phyloP scores from a whole-genome alignment of 2,888 invertebrate species.

The Phlogophora meticulosa region DNA sequence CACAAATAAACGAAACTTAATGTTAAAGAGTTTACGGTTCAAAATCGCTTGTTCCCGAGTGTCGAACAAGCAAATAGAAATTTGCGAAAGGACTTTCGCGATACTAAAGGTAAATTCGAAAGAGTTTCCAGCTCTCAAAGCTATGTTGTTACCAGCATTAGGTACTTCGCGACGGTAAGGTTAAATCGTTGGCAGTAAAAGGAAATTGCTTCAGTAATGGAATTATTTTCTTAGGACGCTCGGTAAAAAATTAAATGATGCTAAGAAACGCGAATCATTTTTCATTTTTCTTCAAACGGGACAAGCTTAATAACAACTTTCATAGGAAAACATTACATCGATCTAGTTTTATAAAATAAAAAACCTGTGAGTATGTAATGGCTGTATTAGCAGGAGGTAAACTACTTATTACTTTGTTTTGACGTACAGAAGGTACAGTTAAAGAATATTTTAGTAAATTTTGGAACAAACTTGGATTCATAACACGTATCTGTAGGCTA shows the following conservation, averaged over 20 bases:
- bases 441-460: background rate
- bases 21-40: constrained; percentile 49
- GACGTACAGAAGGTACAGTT: background rate
- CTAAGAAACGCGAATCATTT: constrained; percentile 62
- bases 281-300: constrained; percentile 63
- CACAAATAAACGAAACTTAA: constrained; percentile 52
- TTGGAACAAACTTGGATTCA: background rate
- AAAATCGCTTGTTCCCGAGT: constrained; percentile 52
- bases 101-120: constrained; percentile 86
- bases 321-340: constrained; percentile 49
- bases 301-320: constrained; percentile 56
- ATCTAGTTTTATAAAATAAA: constrained; percentile 33
- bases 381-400: constrained; percentile 20
- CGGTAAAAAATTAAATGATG: constrained; percentile 69
- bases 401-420: background rate
- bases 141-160: constrained; percentile 73
- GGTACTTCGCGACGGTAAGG: constrained; percentile 69
- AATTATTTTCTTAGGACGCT: constrained; percentile 76
- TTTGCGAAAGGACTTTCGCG: constrained; percentile 75
- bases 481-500: background rate
- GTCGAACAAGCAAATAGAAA: constrained; percentile 64
- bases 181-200: constrained; percentile 78
- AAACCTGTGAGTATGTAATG: constrained; percentile 11
- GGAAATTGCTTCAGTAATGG: constrained; percentile 80
- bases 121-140: constrained; percentile 83